Percentiles rank a stretch among this genome's conserved stretches.
phyloP scores from a whole-genome alignment of 2,888 invertebrate species.

The Poecilobothrus nobilitatus region DNA sequence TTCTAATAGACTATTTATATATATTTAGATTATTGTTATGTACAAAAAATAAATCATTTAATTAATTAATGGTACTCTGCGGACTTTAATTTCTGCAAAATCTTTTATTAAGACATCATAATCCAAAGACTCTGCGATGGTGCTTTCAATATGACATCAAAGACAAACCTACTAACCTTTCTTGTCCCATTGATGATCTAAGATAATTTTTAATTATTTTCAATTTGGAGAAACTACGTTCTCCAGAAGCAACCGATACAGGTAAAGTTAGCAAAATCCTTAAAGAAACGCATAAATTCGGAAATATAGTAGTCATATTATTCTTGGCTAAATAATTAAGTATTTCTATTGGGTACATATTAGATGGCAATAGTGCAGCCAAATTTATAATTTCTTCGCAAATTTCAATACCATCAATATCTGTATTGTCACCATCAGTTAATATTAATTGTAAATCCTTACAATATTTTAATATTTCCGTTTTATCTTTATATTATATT shows the following conservation, averaged over 20 bases:
- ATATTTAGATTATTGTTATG: constrained; percentile 8
- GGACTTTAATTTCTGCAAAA: constrained; percentile 11
- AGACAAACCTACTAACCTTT: constrained; percentile 8
- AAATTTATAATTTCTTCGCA: constrained; percentile 8
- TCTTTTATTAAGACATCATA: constrained; percentile 10
- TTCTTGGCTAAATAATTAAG: background rate
- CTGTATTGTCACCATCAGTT: constrained; percentile 8
- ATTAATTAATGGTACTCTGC: constrained; percentile 8
- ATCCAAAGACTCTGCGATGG: constrained; percentile 11
- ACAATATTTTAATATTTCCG: constrained; percentile 7
- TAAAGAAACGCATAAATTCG: constrained; percentile 2
- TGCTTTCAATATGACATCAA: constrained; percentile 10
- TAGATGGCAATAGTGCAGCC: background rate
- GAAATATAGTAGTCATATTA: constrained; percentile 8
- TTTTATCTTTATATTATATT: constrained; percentile 5
- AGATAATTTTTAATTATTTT: constrained; percentile 12
- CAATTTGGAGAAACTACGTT: constrained; percentile 7
- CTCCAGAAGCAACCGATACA: constrained; percentile 8
- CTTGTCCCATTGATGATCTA: constrained; percentile 5
- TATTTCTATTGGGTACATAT: constrained; percentile 9
- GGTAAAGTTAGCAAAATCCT: constrained; percentile 9
- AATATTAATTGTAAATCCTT: constrained; percentile 9
- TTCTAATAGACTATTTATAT: constrained; percentile 6
- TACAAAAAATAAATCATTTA: constrained; percentile 9
- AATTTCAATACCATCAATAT: constrained; percentile 10